Conservation (phyloP, 2,113 vertebrate species). For the Pipra filicauda region DNA sequence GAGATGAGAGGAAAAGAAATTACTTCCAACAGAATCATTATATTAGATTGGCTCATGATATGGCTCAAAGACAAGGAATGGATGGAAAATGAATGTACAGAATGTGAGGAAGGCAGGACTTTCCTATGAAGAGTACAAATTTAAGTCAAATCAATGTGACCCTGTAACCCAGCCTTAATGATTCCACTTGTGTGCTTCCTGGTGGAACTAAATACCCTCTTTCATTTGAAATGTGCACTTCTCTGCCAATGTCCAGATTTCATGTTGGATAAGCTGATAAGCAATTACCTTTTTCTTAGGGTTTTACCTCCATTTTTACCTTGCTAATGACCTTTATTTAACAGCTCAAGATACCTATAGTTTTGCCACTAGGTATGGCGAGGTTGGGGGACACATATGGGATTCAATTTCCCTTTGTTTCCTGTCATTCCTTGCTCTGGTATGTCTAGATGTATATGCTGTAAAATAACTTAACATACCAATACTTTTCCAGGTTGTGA, state of each 20-base stretch:
- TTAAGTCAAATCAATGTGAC: background rate
- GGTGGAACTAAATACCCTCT: background rate
- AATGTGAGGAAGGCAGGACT: background rate
- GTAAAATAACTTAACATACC: background rate
- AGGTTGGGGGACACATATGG: background rate
- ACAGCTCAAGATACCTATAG: background rate
- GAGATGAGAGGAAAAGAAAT: background rate
- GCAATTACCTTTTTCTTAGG: background rate
- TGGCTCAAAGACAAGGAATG: background rate
- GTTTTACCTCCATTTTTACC: background rate
- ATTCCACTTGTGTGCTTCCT: background rate
- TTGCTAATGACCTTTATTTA: background rate
- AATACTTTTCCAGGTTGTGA: background rate
- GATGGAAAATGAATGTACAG: background rate
- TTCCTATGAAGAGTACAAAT: background rate
- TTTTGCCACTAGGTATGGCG: background rate
- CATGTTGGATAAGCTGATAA: background rate
- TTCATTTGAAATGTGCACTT: background rate
- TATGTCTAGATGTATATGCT: background rate
- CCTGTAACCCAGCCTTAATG: background rate
- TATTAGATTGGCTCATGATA: background rate
- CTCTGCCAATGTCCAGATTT: background rate
- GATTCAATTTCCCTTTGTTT: background rate
- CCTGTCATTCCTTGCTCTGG: background rate
- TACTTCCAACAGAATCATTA: background rate